These are phyloP conservation scores for Vanessa tameamea DNA, from an alignment of 1,140 invertebrate species.

Conservation along the genomic window DNA sequence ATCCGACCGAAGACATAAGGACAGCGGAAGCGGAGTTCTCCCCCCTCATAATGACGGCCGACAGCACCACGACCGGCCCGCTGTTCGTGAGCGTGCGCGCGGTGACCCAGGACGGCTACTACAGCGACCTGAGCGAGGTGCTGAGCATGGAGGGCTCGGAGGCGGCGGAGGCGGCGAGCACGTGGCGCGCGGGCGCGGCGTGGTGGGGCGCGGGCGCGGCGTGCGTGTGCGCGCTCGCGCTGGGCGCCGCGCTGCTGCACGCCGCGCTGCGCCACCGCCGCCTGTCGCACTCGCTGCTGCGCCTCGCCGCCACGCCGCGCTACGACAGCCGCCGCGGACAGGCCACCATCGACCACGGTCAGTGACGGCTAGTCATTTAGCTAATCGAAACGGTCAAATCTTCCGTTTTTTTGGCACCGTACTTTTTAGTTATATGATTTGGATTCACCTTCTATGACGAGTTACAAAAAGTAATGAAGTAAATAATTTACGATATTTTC, in stretches of 20 bases:
- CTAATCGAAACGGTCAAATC: too few species aligned
- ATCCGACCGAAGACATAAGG: conserved; percentile 80
- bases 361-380: not conserved
- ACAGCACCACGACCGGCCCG: conserved; percentile 72
- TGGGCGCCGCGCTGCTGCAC: conserved; percentile 84
- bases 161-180: conserved; percentile 11
- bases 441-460: too few species aligned
- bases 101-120: conserved; percentile 84
- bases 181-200: conserved; percentile 39
- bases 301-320: conserved; percentile 85
- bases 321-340: conserved; percentile 92
- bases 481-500: too few species aligned
- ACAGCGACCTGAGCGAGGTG: conserved; percentile 84
- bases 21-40: conserved; percentile 76
- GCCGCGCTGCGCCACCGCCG: conserved; percentile 87
- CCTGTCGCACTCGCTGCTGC: conserved; percentile 88
- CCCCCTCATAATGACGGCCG: conserved; percentile 82
- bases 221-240: conserved; percentile 80
- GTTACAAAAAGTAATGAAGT: too few species aligned
- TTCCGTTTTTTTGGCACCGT: too few species aligned
- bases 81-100: conserved; percentile 85
- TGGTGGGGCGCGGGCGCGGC: conserved; percentile 60
- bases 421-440: too few species aligned
- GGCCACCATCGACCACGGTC: conserved; percentile 89
- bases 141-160: conserved; percentile 65